Evolutionary conservation across 1,140 invertebrate species (phyloP), one percentile per base, ranked within the genome.

Genomic region (Drosophila sulfurigaster): DNA sequence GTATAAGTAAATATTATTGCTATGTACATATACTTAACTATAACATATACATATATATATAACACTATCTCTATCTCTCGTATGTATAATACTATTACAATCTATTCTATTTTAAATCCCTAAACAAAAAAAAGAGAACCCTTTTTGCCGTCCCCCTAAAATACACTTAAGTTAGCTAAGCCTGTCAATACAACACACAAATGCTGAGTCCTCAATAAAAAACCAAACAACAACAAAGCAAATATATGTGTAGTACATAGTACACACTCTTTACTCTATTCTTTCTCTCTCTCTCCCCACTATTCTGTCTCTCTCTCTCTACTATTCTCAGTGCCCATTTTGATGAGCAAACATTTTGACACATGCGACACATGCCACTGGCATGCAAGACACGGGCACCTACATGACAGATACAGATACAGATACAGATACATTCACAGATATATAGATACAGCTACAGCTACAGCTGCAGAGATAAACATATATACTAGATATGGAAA

Each of bases 281-380:
- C 10, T 10, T 2, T 7, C 7, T 11, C 5, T 32, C 45, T 48
- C 13, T 7, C n/a, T 28, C 38, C 41, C 16, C 0, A 45, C 30
- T 20, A n/a, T 52, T 30, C 16, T 20, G 5, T 43, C 46, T 43
- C 28, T 5, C 16, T 5, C 16, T 16, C 43, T 32, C 13, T 6
- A 38, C 41, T 20, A 46, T 13, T 48, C 66, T 63, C 66, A 10
- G 38, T 75, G 20, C 45, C 49, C 54, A 46, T 67, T 60, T 68
- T 76, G 79, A 85, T 79, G 74, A 87, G 76, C 63, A 77, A 86
- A 77, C 82, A 87, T 87, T 87, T 87, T 87, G 82, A 87, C 82
- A 86, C 76, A 82, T 79, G 58, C 69, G 60, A 79, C 62, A 76
- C 74, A 76, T 66, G 68, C 60, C 68, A 49, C 13, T 46, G 32